These are phyloP conservation scores for Octodon degus DNA, from an alignment of 2,113 vertebrate genomes.

Conservation along the genomic window DNA sequence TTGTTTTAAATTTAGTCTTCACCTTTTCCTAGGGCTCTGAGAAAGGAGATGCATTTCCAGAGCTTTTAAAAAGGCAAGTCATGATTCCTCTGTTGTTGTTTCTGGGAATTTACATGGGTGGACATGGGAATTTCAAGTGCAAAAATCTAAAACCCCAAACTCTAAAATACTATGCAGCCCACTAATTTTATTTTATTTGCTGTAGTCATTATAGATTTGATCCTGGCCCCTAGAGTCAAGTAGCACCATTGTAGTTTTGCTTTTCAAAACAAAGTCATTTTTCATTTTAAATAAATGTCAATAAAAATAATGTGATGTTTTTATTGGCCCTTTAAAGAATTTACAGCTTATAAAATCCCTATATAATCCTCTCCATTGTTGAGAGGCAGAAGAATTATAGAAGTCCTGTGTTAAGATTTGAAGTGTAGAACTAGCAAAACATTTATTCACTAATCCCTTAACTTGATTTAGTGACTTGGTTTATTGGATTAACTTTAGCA, in stretches of 20 bases:
- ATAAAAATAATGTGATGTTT: slow-evolving; percentile 34
- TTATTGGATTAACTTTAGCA: slow-evolving; percentile 58
- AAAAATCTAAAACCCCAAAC: slow-evolving; percentile 6
- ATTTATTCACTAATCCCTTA: slow-evolving; percentile 43
- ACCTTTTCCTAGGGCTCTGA: neutral
- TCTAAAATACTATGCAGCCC: slow-evolving; percentile 1
- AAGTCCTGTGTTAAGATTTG: slow-evolving; percentile 30
- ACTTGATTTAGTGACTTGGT: slow-evolving; percentile 65
- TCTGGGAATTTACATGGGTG: neutral
- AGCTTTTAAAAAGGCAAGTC: neutral
- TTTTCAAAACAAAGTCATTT: slow-evolving; percentile 55
- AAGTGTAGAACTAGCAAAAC: slow-evolving; percentile 1
- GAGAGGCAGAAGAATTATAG: slow-evolving; percentile 34
- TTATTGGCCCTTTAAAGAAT: slow-evolving; percentile 40
- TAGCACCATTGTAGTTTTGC: slow-evolving; percentile 31
- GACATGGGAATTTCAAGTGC: neutral
- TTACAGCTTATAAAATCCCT: slow-evolving; percentile 40
- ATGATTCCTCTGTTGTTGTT: neutral
- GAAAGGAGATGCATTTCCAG: neutral
- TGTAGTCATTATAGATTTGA: neutral
- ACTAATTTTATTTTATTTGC: neutral
- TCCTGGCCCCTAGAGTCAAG: slow-evolving; percentile 26
- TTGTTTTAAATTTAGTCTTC: neutral
- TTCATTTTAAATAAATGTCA: slow-evolving; percentile 54
- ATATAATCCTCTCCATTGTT: neutral